A percentile compares a stretch with the other conserved stretches of the same genome.
Evolutionary conservation across 1,140 invertebrate species (phyloP).

Genomic region (Trichonephila clavata): DNA sequence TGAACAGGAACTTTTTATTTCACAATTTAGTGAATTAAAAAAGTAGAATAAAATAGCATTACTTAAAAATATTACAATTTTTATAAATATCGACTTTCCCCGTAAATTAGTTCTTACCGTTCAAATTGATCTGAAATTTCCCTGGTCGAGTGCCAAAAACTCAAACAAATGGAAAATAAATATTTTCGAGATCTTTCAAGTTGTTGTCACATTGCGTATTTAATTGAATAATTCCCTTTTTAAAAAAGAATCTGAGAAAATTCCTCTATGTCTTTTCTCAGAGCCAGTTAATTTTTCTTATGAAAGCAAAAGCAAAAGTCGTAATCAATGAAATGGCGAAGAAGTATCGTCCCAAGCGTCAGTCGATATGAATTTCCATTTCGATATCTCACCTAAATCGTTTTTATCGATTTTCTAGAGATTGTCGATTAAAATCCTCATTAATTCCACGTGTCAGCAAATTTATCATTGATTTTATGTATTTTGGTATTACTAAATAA

Average conservation of each 20-base stretch:
- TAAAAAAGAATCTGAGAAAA: background rate
- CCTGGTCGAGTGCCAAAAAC: background rate
- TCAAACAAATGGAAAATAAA: background rate
- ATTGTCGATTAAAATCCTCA: slow-evolving; percentile 47
- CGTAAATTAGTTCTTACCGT: background rate
- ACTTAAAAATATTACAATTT: background rate
- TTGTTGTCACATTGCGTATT: background rate
- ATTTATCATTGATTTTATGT: slow-evolving; percentile 53
- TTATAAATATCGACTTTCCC: background rate
- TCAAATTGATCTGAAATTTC: background rate
- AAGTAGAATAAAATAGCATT: background rate
- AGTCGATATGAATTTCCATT: slow-evolving; percentile 58
- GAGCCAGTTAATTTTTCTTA: slow-evolving; percentile 36
- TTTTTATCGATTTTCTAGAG: slow-evolving; percentile 53
- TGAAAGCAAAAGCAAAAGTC: background rate
- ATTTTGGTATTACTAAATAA: slow-evolving; percentile 33
- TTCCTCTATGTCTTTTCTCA: background rate
- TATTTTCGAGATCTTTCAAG: background rate
- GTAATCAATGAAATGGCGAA: slow-evolving; percentile 19
- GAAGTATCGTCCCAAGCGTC: background rate
- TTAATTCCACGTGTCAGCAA: slow-evolving; percentile 51
- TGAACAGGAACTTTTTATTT: no score
- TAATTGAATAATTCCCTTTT: slow-evolving; percentile 16
- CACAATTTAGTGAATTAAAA: no score
- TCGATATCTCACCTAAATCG: slow-evolving; percentile 62